phyloP scores from a whole-genome alignment of 2,113 vertebrate genomes.

The Engraulis encrasicolus region DNA sequence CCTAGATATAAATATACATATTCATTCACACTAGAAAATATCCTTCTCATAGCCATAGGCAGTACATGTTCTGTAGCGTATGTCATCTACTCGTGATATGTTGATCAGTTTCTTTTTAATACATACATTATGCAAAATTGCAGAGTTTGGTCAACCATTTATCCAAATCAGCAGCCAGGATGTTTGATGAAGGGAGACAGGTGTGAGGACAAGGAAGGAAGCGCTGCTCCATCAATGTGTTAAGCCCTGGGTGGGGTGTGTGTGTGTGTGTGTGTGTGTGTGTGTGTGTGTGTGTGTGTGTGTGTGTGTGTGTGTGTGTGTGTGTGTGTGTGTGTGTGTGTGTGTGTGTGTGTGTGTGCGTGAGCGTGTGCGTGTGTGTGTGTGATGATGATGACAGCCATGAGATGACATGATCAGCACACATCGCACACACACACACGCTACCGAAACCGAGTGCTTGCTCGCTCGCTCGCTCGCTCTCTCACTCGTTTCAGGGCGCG shows the following conservation, averaged over 20 bases:
- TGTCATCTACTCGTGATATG: not conserved
- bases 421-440: too few relatives aligned
- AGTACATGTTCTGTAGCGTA: not conserved
- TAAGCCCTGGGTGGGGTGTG: slow-evolving; percentile 19
- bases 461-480: too few relatives aligned
- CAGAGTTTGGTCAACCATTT: slow-evolving; percentile 57
- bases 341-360: slow-evolving; percentile 26
- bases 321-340: slow-evolving; percentile 28
- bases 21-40: not conserved
- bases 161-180: slow-evolving; percentile 57
- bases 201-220: slow-evolving; percentile 40
- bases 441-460: not conserved
- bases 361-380: slow-evolving; percentile 34
- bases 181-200: slow-evolving; percentile 48
- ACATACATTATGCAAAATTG: slow-evolving; percentile 53
- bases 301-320: slow-evolving; percentile 28
- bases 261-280: not conserved
- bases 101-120: not conserved
- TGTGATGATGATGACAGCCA: slow-evolving; percentile 46
- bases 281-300: slow-evolving; percentile 17
- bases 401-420: slow-evolving; percentile 8
- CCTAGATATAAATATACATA: not conserved
- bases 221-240: not conserved
- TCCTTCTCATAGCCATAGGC: not conserved
- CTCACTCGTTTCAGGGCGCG: not conserved